Base-by-base conservation (phyloP, 37 sponge, comb jelly and placozoan genomes). In the Eunapius fragilis region DNA sequence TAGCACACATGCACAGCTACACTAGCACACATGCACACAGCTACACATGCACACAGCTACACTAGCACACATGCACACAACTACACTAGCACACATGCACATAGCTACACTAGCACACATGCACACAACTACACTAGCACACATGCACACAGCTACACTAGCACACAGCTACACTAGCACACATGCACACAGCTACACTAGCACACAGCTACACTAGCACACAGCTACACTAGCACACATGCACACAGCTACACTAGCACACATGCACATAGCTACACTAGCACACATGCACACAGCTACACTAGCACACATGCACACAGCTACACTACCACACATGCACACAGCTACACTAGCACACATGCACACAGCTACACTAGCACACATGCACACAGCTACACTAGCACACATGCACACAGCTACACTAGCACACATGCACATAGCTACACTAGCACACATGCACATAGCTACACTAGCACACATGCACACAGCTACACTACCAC, bases 351-450 rank as follows among this genome's bases (percentile, higher is more conserved):
- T 6, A 69, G 68, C 74, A 75, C 69, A 67, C 74, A 47, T 67
- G 38, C 26, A 35, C 27, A 75, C 67, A 72, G n/a, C 74, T 68
- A 84, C 33, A 84, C 28, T 75, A 32, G 75, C 76, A 74, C 33
- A 45, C 72, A 73, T 17, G 37, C 72, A 84, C 67, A 49, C 84
- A 84, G 73, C 72, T 76, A 84, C 72, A 73, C 0, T 32, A 97
- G 96, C 86, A 97, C 36, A 78, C 47, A 37, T 37, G 48, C 79
- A 78, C 79, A 78, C 78, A 78, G 19, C 47, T 67, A 47, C 27
- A 47, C 67, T 48, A 33, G 17, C 58, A 58, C 58, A 58, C 17
- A 58, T 19, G 14, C 58, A 58, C 58, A 58, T 9, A 58, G 31
- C 41, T 58, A 74, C 74, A 72, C 74, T 45, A 75, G 73, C 74